Evolutionary conservation across 2,888 invertebrate genomes (phyloP), one percentile per base, ranked within the genome.

Genomic region (Drosophila kambysellisi): DNA sequence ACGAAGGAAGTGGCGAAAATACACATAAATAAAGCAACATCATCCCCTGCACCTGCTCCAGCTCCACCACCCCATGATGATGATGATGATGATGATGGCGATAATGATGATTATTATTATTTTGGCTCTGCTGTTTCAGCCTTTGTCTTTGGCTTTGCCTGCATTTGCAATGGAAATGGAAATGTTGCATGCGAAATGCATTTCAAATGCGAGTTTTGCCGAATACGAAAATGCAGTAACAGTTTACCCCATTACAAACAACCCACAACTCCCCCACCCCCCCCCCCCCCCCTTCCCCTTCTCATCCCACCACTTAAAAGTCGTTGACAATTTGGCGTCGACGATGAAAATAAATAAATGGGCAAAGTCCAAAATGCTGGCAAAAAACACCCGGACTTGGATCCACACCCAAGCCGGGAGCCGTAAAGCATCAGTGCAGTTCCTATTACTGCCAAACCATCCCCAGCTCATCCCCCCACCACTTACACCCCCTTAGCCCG

Each of bases 271-370:
- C 25, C 11, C 5, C 15, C 8, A 9, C 20, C 0, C 30, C 7
- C n/a, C 4, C 46, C n/a, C 4, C 46, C 11, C 30, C 25, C 48
- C 2, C 32, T 25, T 33, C 20, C 57, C 63, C 48, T 35, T 33
- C 20, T 54, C 63, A 39, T 35, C 35, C 25, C 41, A 17, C 50
- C 64, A 7, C 39, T 71, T 53, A 70, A 79, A 83, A 86, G 74
- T 76, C 88, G 83, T 74, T 88, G 84, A 88, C 85, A 84, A 84
- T 84, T 88, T 74, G 85, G 83, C 76, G 88, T 74, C 85, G 81
- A 48, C 73, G 76, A 79, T 85, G 81, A 85, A 84, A 88, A 84
- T 84, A 84, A 84, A 84, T 82, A 84, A 84, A 84, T 84, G 85
- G 84, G 88, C 84, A 81, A 82, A 58, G 62, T 80, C 66, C 61